A percentile compares a stretch with the other conserved stretches of the same genome.
These are phyloP conservation scores for Drosophila anceps DNA, from an alignment of 2,888 invertebrate species.

Conservation along the genomic window DNA sequence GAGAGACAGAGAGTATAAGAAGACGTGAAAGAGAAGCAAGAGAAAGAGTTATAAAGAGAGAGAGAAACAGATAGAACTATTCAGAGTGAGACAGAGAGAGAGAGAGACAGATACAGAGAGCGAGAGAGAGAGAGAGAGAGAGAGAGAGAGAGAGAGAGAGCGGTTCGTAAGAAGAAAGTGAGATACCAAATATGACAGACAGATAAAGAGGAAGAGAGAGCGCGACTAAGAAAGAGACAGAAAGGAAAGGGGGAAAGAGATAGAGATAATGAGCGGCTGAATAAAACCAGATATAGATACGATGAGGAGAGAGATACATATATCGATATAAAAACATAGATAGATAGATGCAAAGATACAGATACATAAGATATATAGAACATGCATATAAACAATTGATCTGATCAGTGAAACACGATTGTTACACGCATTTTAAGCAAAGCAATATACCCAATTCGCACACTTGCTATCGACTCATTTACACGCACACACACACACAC, in stretches of 20 bases:
- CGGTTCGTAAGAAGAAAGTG: not conserved
- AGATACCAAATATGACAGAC: not conserved
- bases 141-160: not conserved
- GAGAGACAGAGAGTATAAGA: not conserved
- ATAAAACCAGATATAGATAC: not conserved
- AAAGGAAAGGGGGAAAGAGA: no score
- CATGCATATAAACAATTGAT: not conserved
- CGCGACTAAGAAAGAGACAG: not conserved
- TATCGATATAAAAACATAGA: not conserved
- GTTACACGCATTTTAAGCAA: not conserved
- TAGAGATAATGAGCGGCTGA: no score
- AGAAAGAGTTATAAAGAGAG: no score
- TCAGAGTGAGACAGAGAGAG: not conserved
- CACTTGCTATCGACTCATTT: not conserved
- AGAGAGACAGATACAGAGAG: not conserved
- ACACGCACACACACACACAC: slow-evolving; percentile 1
- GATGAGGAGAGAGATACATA: not conserved
- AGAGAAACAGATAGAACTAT: not conserved
- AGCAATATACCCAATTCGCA: not conserved
- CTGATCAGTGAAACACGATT: not conserved
- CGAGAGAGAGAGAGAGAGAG: not conserved
- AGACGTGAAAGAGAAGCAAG: no score
- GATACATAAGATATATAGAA: not conserved
- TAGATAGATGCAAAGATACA: not conserved
- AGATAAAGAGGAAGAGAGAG: not conserved